Conservation (phyloP, 2,797 vertebrate genomes). For the Myotis findleyi region DNA sequence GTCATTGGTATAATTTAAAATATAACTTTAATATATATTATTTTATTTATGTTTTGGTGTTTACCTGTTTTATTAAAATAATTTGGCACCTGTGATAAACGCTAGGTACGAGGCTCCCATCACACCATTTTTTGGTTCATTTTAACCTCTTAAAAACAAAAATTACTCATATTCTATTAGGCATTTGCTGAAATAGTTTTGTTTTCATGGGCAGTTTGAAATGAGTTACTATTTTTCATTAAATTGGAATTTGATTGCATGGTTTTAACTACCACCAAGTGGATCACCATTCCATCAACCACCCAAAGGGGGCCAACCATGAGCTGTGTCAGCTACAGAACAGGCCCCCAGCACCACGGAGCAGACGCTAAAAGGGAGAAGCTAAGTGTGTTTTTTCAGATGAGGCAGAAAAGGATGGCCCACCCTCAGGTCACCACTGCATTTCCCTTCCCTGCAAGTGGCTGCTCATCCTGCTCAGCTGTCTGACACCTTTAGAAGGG, state of each 20-base stretch:
- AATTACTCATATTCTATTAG: not conserved
- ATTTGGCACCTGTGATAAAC: not conserved
- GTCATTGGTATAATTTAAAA: not conserved
- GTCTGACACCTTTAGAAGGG: slow-evolving; percentile 49
- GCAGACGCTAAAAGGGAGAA: not conserved
- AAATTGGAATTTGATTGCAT: slow-evolving; percentile 3
- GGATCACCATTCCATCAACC: not conserved
- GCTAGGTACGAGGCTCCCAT: not conserved
- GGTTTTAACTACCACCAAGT: not conserved
- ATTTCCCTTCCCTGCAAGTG: slow-evolving; percentile 60
- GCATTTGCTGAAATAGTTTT: not conserved
- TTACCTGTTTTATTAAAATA: slow-evolving; percentile 39
- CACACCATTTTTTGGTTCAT: not conserved
- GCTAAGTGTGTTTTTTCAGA: not conserved
- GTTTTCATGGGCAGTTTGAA: not conserved
- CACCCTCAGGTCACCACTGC: not conserved
- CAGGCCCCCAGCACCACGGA: not conserved
- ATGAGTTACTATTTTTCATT: slow-evolving; percentile 47
- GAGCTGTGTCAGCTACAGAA: not conserved
- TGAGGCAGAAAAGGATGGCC: not conserved
- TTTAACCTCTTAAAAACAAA: slow-evolving; percentile 22
- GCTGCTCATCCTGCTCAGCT: slow-evolving; percentile 7
- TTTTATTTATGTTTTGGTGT: not conserved
- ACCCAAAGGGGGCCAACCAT: not conserved
- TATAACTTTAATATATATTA: slow-evolving; percentile 12